phyloP scores from a whole-genome alignment of 2,888 invertebrate species.

The Diploptera punctata region DNA sequence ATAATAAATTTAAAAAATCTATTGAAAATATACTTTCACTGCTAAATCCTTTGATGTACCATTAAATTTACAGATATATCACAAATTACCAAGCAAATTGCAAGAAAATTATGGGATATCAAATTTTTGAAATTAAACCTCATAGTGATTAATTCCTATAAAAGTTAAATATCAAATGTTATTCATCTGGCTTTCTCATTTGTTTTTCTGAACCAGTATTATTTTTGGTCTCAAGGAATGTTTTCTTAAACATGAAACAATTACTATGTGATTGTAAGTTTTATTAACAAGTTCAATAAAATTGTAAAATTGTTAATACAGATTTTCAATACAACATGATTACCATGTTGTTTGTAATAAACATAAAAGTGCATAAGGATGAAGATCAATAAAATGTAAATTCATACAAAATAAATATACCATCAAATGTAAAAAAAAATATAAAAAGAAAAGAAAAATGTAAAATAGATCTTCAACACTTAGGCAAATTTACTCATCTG shows the following conservation, averaged over 20 bases:
- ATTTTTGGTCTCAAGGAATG: too few relatives aligned
- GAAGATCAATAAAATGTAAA: background rate
- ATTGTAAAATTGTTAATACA: conserved; percentile 10
- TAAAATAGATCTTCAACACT: background rate
- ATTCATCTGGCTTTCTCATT: too few relatives aligned
- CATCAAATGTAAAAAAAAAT: background rate
- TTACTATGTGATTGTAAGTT: background rate
- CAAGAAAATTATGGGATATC: too few relatives aligned
- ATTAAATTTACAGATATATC: too few relatives aligned
- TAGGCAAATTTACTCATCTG: background rate
- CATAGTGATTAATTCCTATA: too few relatives aligned
- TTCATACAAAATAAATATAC: conserved; percentile 10
- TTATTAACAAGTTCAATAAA: conserved; percentile 14
- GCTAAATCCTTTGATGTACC: too few relatives aligned
- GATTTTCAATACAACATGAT: background rate
- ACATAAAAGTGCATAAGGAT: background rate
- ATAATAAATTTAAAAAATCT: too few relatives aligned
- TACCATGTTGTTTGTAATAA: background rate
- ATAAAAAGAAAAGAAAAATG: conserved; percentile 8
- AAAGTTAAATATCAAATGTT: too few relatives aligned
- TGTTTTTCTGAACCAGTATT: too few relatives aligned
- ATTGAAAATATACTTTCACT: too few relatives aligned
- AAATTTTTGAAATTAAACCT: too few relatives aligned
- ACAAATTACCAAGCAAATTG: too few relatives aligned
- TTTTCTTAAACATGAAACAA: background rate